Base-by-base conservation (phyloP, 2,888 invertebrate genomes). In the Cephus runcator region DNA sequence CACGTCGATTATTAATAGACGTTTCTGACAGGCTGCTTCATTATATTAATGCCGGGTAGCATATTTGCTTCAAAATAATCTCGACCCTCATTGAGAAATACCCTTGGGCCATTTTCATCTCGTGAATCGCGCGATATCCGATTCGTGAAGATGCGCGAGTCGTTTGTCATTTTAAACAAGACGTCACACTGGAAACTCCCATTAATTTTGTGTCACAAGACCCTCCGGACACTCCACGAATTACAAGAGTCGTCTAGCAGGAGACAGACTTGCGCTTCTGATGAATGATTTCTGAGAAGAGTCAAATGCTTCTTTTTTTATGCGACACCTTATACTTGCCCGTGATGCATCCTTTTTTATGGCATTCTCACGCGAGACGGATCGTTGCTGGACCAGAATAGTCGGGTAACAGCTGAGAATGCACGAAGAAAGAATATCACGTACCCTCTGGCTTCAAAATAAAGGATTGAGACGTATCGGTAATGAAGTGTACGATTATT, bases 141-240 rank as follows among this genome's bases (percentile, higher is more conserved):
- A 83, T 85, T 85, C 83, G 81, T 77, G 79, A 78, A 80, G 76
- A 76, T 15, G 34, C 74, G 36, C 68, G 9, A 35, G 56, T 69
- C 87, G 82, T 88, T 88, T 83, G 83, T 89, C 87, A 89, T 86
- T 87, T 86, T 85, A 86, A 90, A 88, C 88, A 88, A 88, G 88
- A 89, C 84, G 84, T 87, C 84, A 74, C 81, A 76, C 73, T 73
- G 77, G 78, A 79, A 69, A 75, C 69, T 80, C 77, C 82, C 88
- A 88, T 90, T 89, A 89, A 90, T 89, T 88, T 86, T 82, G 56
- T 56, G 86, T 86, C 85, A 84, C 79, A 69, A 81, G 84, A 82
- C 82, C 77, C 76, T 73, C 77, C 40, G 40, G 30, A 34, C 30
- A 36, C 76, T 76, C 73, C 73, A 82, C 80, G 84, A 88, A 87